Conservation (phyloP, 2,797 vertebrate species). For the Alectoris magna region DNA sequence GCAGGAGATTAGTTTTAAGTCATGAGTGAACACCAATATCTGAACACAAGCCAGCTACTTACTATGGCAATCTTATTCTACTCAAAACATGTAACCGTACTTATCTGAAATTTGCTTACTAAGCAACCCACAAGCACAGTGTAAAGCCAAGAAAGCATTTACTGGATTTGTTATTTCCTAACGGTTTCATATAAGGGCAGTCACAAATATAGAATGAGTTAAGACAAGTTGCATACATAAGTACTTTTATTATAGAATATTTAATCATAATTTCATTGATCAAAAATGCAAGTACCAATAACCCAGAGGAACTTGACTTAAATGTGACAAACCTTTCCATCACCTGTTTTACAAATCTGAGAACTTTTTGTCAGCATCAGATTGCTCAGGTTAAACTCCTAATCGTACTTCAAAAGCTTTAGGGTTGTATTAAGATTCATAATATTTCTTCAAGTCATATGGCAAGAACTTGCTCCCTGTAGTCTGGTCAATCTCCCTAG, state of each 20-base stretch:
- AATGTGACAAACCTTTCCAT: neutral
- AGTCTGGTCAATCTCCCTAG: neutral
- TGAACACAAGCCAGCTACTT: constrained; percentile 4
- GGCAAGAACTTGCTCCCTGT: neutral
- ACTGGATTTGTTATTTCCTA: neutral
- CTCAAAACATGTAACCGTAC: neutral
- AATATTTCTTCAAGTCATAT: neutral
- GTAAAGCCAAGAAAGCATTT: neutral
- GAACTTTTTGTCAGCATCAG: neutral
- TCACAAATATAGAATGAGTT: neutral
- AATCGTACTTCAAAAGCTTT: neutral
- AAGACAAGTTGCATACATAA: neutral
- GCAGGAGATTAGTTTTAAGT: constrained; percentile 28
- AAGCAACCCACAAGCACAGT: neutral
- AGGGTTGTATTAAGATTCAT: neutral
- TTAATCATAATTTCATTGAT: neutral
- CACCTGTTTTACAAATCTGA: neutral
- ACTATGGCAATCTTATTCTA: neutral
- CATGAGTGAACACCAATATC: neutral
- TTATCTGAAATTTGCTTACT: neutral
- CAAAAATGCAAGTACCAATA: neutral
- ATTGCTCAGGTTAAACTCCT: neutral
- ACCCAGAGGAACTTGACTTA: neutral
- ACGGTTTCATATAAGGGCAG: neutral
- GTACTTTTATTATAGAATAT: neutral